These are phyloP conservation scores for Autographa gamma DNA, from an alignment of 2,888 invertebrate species.

Conservation along the genomic window DNA sequence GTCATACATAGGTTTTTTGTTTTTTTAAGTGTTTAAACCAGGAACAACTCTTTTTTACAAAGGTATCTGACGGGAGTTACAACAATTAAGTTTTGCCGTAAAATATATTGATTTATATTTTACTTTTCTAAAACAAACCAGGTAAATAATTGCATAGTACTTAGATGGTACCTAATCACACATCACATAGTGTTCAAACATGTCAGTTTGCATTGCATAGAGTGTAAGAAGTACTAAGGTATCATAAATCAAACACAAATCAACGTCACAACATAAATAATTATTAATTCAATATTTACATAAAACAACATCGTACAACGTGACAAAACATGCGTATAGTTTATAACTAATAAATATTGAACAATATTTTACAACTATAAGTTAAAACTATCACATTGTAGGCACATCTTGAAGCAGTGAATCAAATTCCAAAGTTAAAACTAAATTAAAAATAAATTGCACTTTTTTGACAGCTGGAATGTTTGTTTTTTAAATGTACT, in stretches of 20 bases:
- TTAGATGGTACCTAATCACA: background rate
- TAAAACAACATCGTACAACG: conserved; percentile 67
- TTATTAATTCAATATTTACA: conserved; percentile 85
- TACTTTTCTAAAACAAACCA: background rate
- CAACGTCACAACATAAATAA: conserved; percentile 80
- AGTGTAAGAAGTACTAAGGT: conserved; percentile 51
- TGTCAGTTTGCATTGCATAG: conserved; percentile 27
- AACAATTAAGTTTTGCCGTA: too few species aligned
- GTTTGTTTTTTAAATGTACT: conserved; percentile 27
- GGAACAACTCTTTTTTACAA: too few species aligned
- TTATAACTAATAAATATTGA: conserved; percentile 32
- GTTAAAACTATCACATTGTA: conserved; percentile 53
- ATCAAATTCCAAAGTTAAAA: conserved; percentile 49
- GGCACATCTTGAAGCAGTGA: conserved; percentile 49
- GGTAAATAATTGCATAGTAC: background rate
- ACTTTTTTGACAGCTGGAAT: conserved; percentile 52
- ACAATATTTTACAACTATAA: conserved; percentile 38
- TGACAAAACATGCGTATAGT: conserved; percentile 63
- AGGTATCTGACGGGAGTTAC: too few species aligned
- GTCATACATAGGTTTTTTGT: too few species aligned
- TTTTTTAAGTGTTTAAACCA: too few species aligned
- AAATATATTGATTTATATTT: background rate
- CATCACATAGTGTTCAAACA: conserved; percentile 11
- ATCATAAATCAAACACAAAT: conserved; percentile 76
- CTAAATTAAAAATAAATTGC: conserved; percentile 24